Evolutionary conservation across 2,797 vertebrate species (phyloP).

Genomic region (Acridotheres tristis): DNA sequence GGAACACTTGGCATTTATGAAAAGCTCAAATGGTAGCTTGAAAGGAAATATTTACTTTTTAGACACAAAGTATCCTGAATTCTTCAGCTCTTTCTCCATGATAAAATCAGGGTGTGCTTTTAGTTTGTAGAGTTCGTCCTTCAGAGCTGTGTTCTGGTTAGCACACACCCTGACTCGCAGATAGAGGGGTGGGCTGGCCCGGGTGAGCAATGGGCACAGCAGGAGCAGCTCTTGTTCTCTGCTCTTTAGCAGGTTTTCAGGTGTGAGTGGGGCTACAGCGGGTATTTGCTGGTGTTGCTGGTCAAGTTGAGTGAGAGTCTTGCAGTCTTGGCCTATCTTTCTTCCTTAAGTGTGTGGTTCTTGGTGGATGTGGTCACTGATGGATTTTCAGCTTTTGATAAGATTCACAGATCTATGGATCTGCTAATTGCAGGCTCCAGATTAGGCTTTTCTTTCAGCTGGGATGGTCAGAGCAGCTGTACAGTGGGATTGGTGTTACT

Average conservation of each 20-base stretch:
- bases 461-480: not conserved
- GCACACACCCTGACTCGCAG: fast-evolving
- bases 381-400: not conserved
- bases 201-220: not conserved
- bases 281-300: not conserved
- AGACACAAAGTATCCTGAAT: not conserved
- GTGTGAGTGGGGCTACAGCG: fast-evolving
- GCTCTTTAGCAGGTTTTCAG: not conserved
- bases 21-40: not conserved
- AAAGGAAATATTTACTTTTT: not conserved
- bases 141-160: not conserved
- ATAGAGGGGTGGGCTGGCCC: not conserved
- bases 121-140: fast-evolving
- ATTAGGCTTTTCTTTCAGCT: not conserved
- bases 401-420: not conserved
- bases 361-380: not conserved
- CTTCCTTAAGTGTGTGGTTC: not conserved
- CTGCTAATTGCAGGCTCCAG: not conserved
- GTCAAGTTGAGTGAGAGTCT: not conserved
- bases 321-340: not conserved
- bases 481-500: not conserved
- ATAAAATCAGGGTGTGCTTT: not conserved
- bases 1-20: not conserved
- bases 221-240: not conserved
- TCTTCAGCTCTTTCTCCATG: not conserved